Evolutionary conservation across 2,797 vertebrate genomes (phyloP), one percentile per base, ranked within the genome.

Genomic region (Orestias chungarensis): DNA sequence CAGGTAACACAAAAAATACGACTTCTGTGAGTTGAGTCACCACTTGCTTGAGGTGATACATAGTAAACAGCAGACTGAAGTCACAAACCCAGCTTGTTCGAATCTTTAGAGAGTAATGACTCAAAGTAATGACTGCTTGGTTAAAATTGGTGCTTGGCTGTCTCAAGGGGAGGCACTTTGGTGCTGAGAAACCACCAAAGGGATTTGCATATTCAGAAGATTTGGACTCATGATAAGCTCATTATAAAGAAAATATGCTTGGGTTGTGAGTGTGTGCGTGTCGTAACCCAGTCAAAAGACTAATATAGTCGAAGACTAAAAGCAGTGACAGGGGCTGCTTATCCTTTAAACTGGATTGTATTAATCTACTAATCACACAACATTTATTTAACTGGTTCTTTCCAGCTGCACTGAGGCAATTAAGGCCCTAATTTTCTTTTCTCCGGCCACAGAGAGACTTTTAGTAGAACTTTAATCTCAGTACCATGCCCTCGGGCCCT

Each of bases 371-470:
- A 85, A 93, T 92, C 52, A 47, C 65, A 80, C 80, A 10, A 52
- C 38, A 87, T 92, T 93, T 89, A 79, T 90, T 92, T 90, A 92
- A 91, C 73, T 83, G 82, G 72, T 78, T 89, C 79, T 87, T 68
- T 67, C 80, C 82, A 79, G 77, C 75, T 80, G 85, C 80, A 87
- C 69, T 91, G 87, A 69, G 84, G 84, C 66, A 90, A 89, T 88
- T 86, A 87, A 64, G 70, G 72, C 38, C 77, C 78, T 67, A 52
- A 71, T 86, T 88, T 83, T 68, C 70, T 80, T 78, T 62, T 68
- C 86, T 68, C 87, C 78, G 64, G 71, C 71, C 71, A 81, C 77
- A 79, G 31, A 78, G 64, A 70, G 61, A 49, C 61, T 74, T 77
- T 84, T 73, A 78, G 67, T 70, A 71, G 42, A 73, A 82, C 59